Percentiles rank a stretch among this genome's conserved stretches.
Conservation (phyloP, 2,888 invertebrate genomes). For the Pycnomerus fuliginosus region DNA sequence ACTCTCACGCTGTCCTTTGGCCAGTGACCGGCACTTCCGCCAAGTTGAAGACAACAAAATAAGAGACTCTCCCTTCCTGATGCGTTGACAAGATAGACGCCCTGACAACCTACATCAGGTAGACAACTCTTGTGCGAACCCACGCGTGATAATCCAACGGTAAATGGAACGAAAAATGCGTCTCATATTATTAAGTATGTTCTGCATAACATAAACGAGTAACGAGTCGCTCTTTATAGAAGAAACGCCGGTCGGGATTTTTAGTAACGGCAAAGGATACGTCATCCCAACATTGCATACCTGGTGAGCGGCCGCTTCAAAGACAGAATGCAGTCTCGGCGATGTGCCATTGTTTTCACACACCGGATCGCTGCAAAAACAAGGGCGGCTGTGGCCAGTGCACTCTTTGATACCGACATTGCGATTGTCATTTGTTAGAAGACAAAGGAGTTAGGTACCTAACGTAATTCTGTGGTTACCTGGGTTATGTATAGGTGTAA, state of each 20-base stretch:
- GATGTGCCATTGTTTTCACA: constrained; percentile 55
- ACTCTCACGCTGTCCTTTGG: constrained; percentile 43
- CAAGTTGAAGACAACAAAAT: constrained; percentile 33
- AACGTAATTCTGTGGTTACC: no score
- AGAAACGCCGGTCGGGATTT: constrained; percentile 13
- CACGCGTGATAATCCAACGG: no score
- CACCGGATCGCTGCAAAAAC: constrained; percentile 51
- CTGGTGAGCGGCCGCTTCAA: constrained; percentile 46
- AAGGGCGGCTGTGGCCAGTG: constrained; percentile 48
- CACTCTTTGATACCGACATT: constrained; percentile 46
- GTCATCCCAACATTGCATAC: constrained; percentile 36
- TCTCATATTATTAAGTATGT: no score
- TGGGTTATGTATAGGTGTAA: no score
- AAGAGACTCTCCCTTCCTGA: constrained; percentile 38
- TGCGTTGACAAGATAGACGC: constrained; percentile 38
- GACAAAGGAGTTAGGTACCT: constrained; percentile 50
- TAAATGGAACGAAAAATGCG: no score
- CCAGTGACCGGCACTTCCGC: constrained; percentile 42
- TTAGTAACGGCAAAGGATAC: constrained; percentile 18
- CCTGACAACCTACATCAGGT: no score
- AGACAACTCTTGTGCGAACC: no score
- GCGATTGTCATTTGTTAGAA: constrained; percentile 48
- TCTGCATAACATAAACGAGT: no score
- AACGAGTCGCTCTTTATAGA: constrained; percentile 6
- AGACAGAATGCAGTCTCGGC: constrained; percentile 51